These are phyloP conservation scores for Pristionchus entomophagus DNA, from an alignment of 2,888 invertebrate genomes.

Conservation along the genomic window DNA sequence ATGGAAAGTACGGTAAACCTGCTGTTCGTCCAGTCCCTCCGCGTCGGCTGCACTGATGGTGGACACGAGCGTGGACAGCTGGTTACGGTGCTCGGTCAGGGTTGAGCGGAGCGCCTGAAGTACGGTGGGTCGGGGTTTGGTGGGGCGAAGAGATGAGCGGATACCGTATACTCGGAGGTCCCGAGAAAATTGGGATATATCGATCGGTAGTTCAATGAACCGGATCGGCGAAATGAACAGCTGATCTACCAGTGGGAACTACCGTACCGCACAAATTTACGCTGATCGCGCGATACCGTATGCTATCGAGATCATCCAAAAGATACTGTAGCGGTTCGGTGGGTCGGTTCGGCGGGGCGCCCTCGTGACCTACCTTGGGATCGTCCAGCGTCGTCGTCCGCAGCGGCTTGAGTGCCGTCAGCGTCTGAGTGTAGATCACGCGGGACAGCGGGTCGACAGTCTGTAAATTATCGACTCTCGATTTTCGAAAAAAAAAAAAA, in stretches of 20 bases:
- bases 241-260: background rate
- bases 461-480: background rate
- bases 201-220: background rate
- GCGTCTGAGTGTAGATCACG: slow-evolving; percentile 19
- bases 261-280: background rate
- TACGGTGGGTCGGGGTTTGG: background rate
- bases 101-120: background rate
- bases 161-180: too few species aligned
- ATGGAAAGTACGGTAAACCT: too few species aligned
- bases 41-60: slow-evolving; percentile 2
- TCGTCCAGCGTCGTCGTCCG: background rate
- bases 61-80: slow-evolving; percentile 15
- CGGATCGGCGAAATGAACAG: background rate
- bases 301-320: too few species aligned
- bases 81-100: background rate
- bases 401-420: slow-evolving; percentile 1
- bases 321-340: too few species aligned
- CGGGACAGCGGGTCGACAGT: background rate
- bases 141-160: too few species aligned
- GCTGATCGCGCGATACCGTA: too few species aligned
- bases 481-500: background rate
- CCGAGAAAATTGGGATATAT: background rate
- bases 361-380: background rate
- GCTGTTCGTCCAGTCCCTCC: background rate
- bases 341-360: too few species aligned